Evolutionary conservation across 1,140 invertebrate species (phyloP), one percentile per base, ranked within the genome.

Genomic region (Nautilus pompilius): DNA sequence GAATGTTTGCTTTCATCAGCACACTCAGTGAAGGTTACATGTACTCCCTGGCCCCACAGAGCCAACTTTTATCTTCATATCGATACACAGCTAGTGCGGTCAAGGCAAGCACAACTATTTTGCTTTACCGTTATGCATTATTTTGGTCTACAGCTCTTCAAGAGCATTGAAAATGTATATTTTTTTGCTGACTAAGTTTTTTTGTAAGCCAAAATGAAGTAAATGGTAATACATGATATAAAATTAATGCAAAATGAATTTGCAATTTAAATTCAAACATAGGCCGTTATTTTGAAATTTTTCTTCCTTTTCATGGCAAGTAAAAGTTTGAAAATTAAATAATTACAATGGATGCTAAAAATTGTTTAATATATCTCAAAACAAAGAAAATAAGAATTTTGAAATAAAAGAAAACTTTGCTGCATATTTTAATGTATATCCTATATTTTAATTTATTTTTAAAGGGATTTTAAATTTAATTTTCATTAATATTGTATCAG

Each of bases 1-100:
- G 58, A 15, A 54, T 74, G 60, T 67, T 67, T 20, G 72, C 68
- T 58, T 68, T 69, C 24, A 58, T 72, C 59, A 70, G 70, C 48
- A 64, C 65, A 8, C 49, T 5, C 5, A 64, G 70, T 55, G 58
- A 55, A 56, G 70, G 70, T 6, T 67, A 68, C 55, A 59, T 74
- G 58, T 72, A 70, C 49, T 63, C 65, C 20, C 53, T 74, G 24
- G 36, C 46, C 26, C 68, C 66, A 22, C 30, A 53, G 0, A 28
- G 60, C 13, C 24, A 34, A 2, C 59, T 62, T 5, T 41, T 72
- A 2, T 70, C 68, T 13, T 56, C 33, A 26, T 74, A 74, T 56
- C 65, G 65, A 41, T 74, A 74, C 57, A 66, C 72, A 33, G 66
- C 66, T 24, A 36, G 54, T 58, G 70, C 70, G 13, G 10, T 55